Base-by-base conservation (phyloP, 1,140 invertebrate species). In the Penaeus vannamei region DNA sequence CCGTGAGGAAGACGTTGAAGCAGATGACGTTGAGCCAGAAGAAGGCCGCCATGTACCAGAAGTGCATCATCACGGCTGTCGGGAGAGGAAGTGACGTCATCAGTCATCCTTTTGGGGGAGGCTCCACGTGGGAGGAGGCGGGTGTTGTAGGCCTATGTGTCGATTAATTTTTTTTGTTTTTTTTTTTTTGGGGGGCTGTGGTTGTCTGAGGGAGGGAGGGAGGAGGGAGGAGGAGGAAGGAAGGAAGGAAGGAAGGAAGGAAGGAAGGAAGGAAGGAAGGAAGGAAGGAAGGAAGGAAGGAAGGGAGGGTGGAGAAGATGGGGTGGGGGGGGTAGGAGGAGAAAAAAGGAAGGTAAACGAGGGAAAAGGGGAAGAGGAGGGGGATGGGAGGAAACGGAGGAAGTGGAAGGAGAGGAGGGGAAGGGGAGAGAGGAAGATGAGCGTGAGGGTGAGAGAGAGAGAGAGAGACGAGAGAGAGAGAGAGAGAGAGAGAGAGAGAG, bases 11-110 rank as follows among this genome's bases (percentile, higher is more conserved):
- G 26, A 87, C 85, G 61, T 87, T 87, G 85, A 87, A 87, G 23
- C 76, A 87, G 77, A 87, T 87, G 23, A 87, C 85, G 42, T 87
- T 87, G 61, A 87, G 85, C 85, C 85, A 87, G 22, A 87, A 79
- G 85, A 87, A 87, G 77, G 85, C 85, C 0, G 85, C 23, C 85
- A 87, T 60, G 77, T 87, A 87, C 76, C 76, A 87, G 85, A 87
- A 87, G 61, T 87, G 85, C 85, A 87, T 87, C 77, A 87, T 64
- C 32, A 87, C 79, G 69, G 59, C 85, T 87, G 85, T 53, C 10
- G 64, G 26, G 23, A 82, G 80, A 82, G 80, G 46, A 46, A 42
- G 46, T 14, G 46, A 32, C 22, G 80, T 29, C 23, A n/a, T 59
- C n/a, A 59, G 2, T 60, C 80, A 42, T 59, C 17, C n/a, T 7